Base-by-base conservation (phyloP, 2,797 vertebrate genomes). In the Chelmon rostratus region DNA sequence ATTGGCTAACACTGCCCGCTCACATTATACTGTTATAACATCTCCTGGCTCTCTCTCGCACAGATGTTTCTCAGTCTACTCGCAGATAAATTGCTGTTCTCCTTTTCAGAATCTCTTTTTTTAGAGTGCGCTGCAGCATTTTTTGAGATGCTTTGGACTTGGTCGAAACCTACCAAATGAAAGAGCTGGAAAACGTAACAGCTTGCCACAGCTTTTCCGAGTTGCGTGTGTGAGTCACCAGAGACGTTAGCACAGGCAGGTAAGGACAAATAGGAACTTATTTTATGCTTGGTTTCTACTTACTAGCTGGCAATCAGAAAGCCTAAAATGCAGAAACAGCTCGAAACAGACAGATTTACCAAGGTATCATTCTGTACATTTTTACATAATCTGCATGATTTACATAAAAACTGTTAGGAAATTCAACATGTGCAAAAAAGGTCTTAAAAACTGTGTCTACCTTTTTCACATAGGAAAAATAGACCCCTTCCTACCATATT, bases 401-500 rank as follows among this genome's bases (percentile, higher is more conserved):
- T 56, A 18, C 1, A 42, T 35, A 11, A 11, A 44, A n/a, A n/a
- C 4, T n/a, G 8, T 57, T 33, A 12, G 23, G 6, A 23, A 70
- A 19, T 57, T 56, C 7, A 67, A 31, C 10, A 57, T 44, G 23
- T 7, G 5, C 6, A 63, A 64, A 50, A 33, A 31, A 19, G 2
- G 21, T 40, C 40, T 64, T 65, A 70, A 21, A 38, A 66, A 73
- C 23, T 33, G 7, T 72, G 35, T 49, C 5, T 46, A 56, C 53
- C 1, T 35, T 72, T 76, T 54, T 23, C 0, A 44, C 66, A 78
- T 40, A 35, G 15, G 12, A 40, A 59, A 65, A 56, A 63, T 52
- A 35, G 5, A 67, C 49, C 42, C 40, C 21, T 46, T 70, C 28
- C 49, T 44, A 18, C 47, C 47, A 58, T 25, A 62, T 79, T 63